Evolutionary conservation across 2,113 vertebrate genomes (phyloP), one percentile per base, ranked within the genome.

Genomic region (Cheirogaleus medius): DNA sequence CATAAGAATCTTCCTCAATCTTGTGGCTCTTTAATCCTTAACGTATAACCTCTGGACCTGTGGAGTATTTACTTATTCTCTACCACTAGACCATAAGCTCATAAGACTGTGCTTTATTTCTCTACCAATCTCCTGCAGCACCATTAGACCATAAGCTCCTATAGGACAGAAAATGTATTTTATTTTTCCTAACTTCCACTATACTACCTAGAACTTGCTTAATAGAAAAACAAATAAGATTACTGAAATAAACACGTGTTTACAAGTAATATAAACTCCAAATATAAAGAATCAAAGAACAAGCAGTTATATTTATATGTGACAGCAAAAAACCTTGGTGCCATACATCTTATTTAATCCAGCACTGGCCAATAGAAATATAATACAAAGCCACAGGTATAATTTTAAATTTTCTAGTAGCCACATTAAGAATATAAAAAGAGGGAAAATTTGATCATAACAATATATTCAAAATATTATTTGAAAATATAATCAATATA

Each of bases 401-500:
- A 69, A 84, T 44, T 88, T 73, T 32, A 52, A 37, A 32, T 69
- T 96, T 93, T 63, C 49, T 88, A 88, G 69, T 76, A 88, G 71
- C 29, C 60, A 78, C 42, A 63, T 84, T 77, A 77, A 83, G 69
- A 74, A 39, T 34, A 8, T 52, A 92, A 44, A 69, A 91, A 82
- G 29, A 64, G 20, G 25, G 1, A 56, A 66, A 71, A 71, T 58
- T 73, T 90, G 29, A 85, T 74, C 8, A 8, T 49, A 95, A 80
- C n/a, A 91, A 54, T 92, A 82, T 82, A 87, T 34, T 25, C 14
- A 58, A 83, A 78, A 84, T 89, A 82, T 87, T 66, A 88, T 68
- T 47, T 88, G 56, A 76, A 47, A 15, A 86, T 56, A 25, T 39
- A 47, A 68, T 58, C 9, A 11, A 58, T 66, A 82, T 39, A 37